These are phyloP conservation scores for Baccha elongata DNA, from an alignment of 2,888 invertebrate genomes.

Conservation along the genomic window DNA sequence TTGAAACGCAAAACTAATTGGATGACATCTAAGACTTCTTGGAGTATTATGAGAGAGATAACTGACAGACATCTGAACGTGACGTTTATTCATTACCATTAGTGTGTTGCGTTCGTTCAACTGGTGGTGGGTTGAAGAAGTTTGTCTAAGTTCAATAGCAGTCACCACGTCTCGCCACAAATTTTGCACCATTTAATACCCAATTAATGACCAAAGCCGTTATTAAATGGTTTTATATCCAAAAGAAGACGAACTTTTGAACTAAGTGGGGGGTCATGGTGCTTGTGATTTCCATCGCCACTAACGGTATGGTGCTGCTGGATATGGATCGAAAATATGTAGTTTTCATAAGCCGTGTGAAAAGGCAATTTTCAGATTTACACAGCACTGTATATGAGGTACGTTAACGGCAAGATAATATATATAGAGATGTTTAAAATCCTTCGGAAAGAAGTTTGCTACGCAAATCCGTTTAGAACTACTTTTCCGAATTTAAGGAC, in stretches of 20 bases:
- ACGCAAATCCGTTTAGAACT: conserved; percentile 58
- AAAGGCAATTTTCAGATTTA: background rate
- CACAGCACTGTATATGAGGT: background rate
- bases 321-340: background rate
- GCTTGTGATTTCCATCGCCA: background rate
- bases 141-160: conserved; percentile 40
- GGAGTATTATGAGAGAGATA: too few species aligned
- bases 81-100: background rate
- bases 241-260: conserved; percentile 43
- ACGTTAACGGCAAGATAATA: too few species aligned
- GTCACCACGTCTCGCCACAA: conserved; percentile 30
- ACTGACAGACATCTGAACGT: background rate
- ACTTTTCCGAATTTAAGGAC: conserved; percentile 30
- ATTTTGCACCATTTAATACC: conserved; percentile 6
- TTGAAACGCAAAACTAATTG: too few species aligned
- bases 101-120: conserved; percentile 13
- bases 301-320: background rate
- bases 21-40: too few species aligned
- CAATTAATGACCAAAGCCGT: conserved; percentile 36
- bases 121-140: conserved; percentile 24
- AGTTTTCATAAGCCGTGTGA: background rate
- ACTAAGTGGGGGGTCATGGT: background rate
- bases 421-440: conserved; percentile 59
- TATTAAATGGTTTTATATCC: conserved; percentile 39
- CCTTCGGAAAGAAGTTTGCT: conserved; percentile 51